Conservation (phyloP, 2,888 invertebrate genomes). For the Steromphala cineraria region DNA sequence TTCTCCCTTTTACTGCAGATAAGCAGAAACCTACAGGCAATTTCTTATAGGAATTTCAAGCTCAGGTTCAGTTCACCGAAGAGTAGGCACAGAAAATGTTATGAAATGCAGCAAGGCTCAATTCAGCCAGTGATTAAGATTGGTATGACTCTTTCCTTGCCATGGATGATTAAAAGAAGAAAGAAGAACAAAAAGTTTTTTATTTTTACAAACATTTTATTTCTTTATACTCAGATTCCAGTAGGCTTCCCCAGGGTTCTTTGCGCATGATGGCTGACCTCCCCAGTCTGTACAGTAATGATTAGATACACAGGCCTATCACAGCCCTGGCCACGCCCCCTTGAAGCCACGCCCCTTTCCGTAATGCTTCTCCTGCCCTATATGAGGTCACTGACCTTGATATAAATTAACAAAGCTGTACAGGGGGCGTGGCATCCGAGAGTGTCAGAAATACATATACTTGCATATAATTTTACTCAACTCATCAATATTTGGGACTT, state of each 20-base stretch:
- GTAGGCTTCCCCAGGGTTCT: background rate
- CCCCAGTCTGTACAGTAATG: conserved; percentile 6
- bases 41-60: too few species aligned
- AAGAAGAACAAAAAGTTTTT: background rate
- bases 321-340: conserved; percentile 13
- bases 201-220: conserved; percentile 23
- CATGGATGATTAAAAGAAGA: background rate
- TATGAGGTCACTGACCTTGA: background rate
- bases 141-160: background rate
- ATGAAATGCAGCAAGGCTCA: too few species aligned
- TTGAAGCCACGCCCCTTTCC: background rate
- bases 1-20: too few species aligned
- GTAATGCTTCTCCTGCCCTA: background rate
- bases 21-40: too few species aligned
- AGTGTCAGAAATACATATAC: background rate
- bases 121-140: too few species aligned
- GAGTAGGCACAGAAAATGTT: too few species aligned
- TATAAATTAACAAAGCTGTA: conserved; percentile 10
- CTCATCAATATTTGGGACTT: background rate
- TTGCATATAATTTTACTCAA: background rate
- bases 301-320: conserved; percentile 10
- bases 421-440: background rate
- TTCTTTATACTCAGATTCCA: conserved; percentile 17
- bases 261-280: background rate
- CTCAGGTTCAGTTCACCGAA: too few species aligned